Evolutionary conservation across 1,140 invertebrate species (phyloP).

Genomic region (Medauroidea extradentata): DNA sequence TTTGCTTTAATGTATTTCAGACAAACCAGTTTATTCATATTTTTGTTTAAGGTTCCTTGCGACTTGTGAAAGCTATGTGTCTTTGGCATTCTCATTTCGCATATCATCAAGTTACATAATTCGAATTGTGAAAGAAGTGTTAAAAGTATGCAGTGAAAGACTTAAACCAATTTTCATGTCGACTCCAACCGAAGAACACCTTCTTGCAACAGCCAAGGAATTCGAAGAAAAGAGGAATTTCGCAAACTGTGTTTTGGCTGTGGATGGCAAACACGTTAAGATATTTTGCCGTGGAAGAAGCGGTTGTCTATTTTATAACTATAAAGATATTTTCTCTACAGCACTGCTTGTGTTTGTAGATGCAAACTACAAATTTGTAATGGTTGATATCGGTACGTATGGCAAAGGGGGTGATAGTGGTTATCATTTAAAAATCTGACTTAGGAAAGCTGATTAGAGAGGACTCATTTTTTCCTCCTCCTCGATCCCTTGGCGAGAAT

Average conservation of each 20-base stretch:
- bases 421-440: constrained; percentile 4
- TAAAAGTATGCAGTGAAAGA: constrained; percentile 4
- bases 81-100: constrained; percentile 6
- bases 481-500: constrained; percentile 21
- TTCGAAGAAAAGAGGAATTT: constrained; percentile 8
- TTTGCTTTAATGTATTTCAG: neutral
- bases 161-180: constrained; percentile 4
- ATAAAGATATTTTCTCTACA: constrained; percentile 43
- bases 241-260: constrained; percentile 1
- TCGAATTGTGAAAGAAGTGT: constrained; percentile 8
- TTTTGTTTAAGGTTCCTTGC: neutral
- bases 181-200: constrained; percentile 26
- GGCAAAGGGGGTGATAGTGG: constrained; percentile 34
- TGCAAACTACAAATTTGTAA: constrained; percentile 37
- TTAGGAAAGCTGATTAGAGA: neutral
- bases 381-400: constrained; percentile 37
- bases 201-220: constrained; percentile 17
- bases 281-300: constrained; percentile 31
- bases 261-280: constrained; percentile 40
- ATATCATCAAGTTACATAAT: constrained; percentile 5
- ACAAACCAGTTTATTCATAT: neutral
- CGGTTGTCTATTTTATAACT: constrained; percentile 43
- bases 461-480: constrained; percentile 8
- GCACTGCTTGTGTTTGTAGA: constrained; percentile 40
- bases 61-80: constrained; percentile 3